Evolutionary conservation across 2,113 vertebrate genomes (phyloP), one percentile per base, ranked within the genome.

Genomic region (Sciurus niger): DNA sequence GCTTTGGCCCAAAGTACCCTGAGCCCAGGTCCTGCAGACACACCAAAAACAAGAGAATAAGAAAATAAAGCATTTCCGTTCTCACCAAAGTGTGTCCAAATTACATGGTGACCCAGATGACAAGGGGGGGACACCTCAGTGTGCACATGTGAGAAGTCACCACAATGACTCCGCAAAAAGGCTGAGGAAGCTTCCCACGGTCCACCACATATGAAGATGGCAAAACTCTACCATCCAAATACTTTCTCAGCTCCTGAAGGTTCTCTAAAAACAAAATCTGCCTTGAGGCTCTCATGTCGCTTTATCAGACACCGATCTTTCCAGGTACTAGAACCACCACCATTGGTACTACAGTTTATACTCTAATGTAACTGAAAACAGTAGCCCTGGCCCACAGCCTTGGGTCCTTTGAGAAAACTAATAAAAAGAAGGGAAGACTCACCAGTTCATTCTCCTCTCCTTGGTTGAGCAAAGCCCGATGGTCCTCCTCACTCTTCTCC

Each of bases 381-480:
- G 11, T 6, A 55, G 4, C 6, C 16, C 46, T 12, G 8, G 10
- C 6, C 58, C 72, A 76, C 11, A 83, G 65, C 28, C 55, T 43
- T 24, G 17, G 30, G 3, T 4, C 30, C 17, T 51, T 34, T 46
- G 48, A 65, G 74, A 67, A 83, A 53, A 86, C 8, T 68, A 82
- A 11, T 0, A 0, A 46, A 63, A 37, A 84, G 40, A 58, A 73
- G 40, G 43, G 14, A 30, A 78, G 8, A 92, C 98, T 98, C 98
- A 98, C 98, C 98, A 98, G 89, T 63, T 99, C 98, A 13, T 98
- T 97, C 77, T 98, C 98, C 51, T 98, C 98, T 82, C 94, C 98
- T 58, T 96, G 79, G 68, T 98, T 98, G 88, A 98, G 98, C 92
- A 98, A 78, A 78, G 79, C 95, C 79, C 20, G 90, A 4, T 97